Evolutionary conservation across 2,797 vertebrate species (phyloP).

Genomic region (Pipistrellus pipistrellus): DNA sequence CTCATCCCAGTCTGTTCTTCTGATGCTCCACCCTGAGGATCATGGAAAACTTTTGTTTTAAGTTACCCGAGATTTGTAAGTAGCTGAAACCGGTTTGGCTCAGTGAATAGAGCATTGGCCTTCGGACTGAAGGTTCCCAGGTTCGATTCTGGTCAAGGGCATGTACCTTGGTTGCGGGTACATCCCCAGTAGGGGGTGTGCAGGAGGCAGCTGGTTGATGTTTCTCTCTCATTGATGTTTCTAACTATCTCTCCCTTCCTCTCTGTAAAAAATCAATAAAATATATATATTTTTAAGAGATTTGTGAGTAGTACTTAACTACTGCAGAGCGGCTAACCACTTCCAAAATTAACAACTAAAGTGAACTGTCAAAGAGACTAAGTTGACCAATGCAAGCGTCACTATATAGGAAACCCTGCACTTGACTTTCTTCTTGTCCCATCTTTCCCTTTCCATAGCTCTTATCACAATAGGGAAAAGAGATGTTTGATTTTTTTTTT

Average conservation of each 20-base stretch:
- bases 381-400: not conserved
- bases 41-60: not conserved
- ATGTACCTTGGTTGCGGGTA: no score
- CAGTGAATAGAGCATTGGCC: no score
- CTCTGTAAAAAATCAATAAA: no score
- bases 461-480: not conserved
- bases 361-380: not conserved
- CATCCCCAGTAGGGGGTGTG: no score
- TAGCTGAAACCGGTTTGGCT: no score
- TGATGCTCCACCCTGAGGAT: not conserved
- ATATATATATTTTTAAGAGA: no score
- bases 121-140: no score
- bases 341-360: not conserved
- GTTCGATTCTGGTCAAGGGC: no score
- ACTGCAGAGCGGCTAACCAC: not conserved
- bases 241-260: no score
- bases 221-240: no score
- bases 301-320: not conserved
- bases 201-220: no score
- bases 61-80: not conserved
- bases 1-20: not conserved
- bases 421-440: not conserved
- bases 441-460: not conserved
- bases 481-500: not conserved
- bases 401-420: not conserved